These are phyloP conservation scores for Lamproptera curius DNA, from an alignment of 2,888 invertebrate species.

Conservation along the genomic window DNA sequence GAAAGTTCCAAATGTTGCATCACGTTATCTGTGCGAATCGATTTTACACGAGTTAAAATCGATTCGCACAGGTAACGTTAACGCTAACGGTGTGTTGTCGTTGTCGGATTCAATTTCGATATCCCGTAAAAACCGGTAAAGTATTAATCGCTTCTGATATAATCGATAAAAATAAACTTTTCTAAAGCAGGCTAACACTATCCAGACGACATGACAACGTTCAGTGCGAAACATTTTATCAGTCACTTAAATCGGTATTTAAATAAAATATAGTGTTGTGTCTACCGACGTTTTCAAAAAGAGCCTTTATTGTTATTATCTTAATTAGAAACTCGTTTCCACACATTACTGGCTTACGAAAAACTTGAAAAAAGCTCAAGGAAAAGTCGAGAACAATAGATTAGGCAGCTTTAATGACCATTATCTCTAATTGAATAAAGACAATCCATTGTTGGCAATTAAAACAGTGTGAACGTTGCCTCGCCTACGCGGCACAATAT, in stretches of 20 bases:
- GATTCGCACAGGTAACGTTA: conserved; percentile 10
- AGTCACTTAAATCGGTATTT: too few relatives aligned
- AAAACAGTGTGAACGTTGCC: conserved; percentile 16
- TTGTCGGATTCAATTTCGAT: conserved; percentile 4
- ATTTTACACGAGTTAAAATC: too few relatives aligned
- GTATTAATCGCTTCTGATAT: not conserved
- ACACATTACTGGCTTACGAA: not conserved
- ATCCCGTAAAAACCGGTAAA: conserved; percentile 5
- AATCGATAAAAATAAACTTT: too few relatives aligned
- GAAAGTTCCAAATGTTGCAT: conserved; percentile 29
- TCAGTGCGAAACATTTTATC: too few relatives aligned
- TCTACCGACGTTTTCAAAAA: too few relatives aligned
- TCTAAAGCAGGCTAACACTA: too few relatives aligned
- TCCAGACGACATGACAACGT: too few relatives aligned
- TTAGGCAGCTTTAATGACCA: conserved; percentile 7
- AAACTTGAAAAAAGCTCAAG: conserved; percentile 9
- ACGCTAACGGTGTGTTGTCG: not conserved
- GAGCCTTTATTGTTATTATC: not conserved
- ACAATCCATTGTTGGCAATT: conserved; percentile 17
- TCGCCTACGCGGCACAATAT: conserved; percentile 8
- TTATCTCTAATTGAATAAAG: conserved; percentile 20
- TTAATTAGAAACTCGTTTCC: conserved; percentile 6
- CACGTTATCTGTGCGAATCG: conserved; percentile 22
- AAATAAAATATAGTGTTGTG: too few relatives aligned
- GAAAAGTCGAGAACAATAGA: conserved; percentile 15